Conservation (phyloP, 1,140 invertebrate species). For the Psilanteris sp. region DNA sequence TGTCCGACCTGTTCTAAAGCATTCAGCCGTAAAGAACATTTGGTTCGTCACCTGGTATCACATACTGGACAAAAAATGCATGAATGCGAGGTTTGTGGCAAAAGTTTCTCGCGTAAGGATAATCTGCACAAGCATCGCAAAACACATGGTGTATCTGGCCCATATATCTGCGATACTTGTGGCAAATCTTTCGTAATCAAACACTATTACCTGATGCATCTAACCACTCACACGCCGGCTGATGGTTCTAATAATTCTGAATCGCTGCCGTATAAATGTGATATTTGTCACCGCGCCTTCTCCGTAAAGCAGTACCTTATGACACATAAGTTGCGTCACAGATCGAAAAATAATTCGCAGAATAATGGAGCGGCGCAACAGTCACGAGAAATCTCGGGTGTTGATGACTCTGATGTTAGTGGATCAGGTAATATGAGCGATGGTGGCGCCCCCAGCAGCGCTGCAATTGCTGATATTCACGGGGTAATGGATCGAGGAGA, state of each 20-base stretch:
- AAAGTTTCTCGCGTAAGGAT: slow-evolving; percentile 88
- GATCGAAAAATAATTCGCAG: slow-evolving; percentile 71
- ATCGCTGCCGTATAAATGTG: slow-evolving; percentile 81
- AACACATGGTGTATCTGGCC: slow-evolving; percentile 84
- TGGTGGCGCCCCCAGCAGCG: slow-evolving; percentile 67
- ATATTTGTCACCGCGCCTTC: slow-evolving; percentile 81
- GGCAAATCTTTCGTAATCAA: slow-evolving; percentile 87
- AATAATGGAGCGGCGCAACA: slow-evolving; percentile 46
- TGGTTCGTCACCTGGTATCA: slow-evolving; percentile 86
- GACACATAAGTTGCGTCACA: slow-evolving; percentile 79
- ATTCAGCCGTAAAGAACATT: slow-evolving; percentile 87
- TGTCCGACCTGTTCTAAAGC: slow-evolving; percentile 86
- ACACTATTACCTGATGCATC: slow-evolving; percentile 84
- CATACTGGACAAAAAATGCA: slow-evolving; percentile 88
- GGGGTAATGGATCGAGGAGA: slow-evolving; percentile 72
- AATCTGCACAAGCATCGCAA: slow-evolving; percentile 87
- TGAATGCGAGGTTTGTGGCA: slow-evolving; percentile 87
- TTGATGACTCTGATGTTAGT: slow-evolving; percentile 35
- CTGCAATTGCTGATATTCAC: slow-evolving; percentile 74
- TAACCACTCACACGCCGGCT: slow-evolving; percentile 76
- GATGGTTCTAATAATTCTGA: slow-evolving; percentile 71
- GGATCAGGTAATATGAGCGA: slow-evolving; percentile 57
- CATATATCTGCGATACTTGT: slow-evolving; percentile 86
- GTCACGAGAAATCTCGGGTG: slow-evolving; percentile 36
- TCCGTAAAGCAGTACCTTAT: slow-evolving; percentile 79